Evolutionary conservation across 1,140 invertebrate genomes (phyloP).

Genomic region (Bombus superbus): DNA sequence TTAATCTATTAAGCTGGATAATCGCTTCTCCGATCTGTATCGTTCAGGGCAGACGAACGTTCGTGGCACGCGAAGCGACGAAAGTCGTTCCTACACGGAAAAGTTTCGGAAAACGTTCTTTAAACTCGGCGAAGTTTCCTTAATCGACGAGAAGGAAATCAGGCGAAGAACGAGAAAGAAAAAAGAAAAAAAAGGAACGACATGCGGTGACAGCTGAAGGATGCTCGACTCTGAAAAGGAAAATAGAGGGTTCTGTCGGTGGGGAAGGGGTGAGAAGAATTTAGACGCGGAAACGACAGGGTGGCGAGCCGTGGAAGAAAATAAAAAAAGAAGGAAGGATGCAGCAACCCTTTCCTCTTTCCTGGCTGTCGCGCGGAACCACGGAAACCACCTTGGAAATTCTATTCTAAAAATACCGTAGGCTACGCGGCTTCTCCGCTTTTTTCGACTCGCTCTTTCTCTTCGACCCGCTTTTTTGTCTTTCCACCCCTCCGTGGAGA

Average conservation of each 20-base stretch:
- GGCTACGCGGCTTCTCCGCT: constrained; percentile 43
- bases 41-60: no score
- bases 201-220: constrained; percentile 40
- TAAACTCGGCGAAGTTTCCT: not conserved
- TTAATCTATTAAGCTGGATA: constrained; percentile 4
- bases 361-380: constrained; percentile 29
- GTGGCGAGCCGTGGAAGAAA: constrained; percentile 11
- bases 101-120: not conserved
- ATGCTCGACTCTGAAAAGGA: constrained; percentile 41
- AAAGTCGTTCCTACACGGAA: not conserved
- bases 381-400: constrained; percentile 67
- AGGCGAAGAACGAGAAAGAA: not conserved
- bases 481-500: constrained; percentile 52
- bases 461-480: constrained; percentile 59
- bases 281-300: constrained; percentile 58
- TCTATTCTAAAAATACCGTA: constrained; percentile 63
- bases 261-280: constrained; percentile 56
- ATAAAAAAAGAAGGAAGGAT: constrained; percentile 10
- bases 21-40: not conserved
- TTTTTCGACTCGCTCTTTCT: constrained; percentile 41
- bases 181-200: not conserved
- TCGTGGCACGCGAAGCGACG: not conserved
- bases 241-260: constrained; percentile 43
- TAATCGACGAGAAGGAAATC: not conserved
- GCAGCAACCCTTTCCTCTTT: constrained; percentile 63